These are phyloP conservation scores for Lordiphosa mommai DNA, from an alignment of 1,140 invertebrate species.

Conservation along the genomic window DNA sequence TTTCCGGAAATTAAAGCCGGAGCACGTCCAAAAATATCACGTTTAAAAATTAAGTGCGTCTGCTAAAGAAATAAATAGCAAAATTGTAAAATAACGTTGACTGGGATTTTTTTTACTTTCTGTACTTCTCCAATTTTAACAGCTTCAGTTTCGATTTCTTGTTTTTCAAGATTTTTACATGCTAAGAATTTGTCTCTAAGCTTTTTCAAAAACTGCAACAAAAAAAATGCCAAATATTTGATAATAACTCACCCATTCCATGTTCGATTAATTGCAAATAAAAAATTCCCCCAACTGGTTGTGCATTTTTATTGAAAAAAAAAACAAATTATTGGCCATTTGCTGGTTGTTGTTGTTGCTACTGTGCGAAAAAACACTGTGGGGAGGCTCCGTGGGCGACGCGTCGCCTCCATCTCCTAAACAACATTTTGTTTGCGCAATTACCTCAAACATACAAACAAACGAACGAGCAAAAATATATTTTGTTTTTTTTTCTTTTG, in stretches of 20 bases:
- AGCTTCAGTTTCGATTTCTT: no score
- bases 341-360: constrained; percentile 23
- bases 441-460: constrained; percentile 54
- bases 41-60: no score
- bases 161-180: no score
- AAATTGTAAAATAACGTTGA: no score
- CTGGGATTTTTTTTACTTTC: no score
- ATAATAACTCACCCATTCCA: constrained; percentile 1
- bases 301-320: constrained; percentile 8
- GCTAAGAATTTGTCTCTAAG: no score
- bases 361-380: constrained; percentile 37
- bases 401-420: background rate
- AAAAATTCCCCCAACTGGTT: constrained; percentile 1
- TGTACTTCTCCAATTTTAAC: no score
- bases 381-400: constrained; percentile 16
- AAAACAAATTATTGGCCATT: constrained; percentile 1
- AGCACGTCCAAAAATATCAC: no score
- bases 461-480: constrained; percentile 17
- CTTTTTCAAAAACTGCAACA: no score
- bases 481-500: constrained; percentile 1
- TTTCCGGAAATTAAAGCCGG: no score
- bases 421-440: constrained; percentile 51
- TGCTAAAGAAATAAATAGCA: no score
- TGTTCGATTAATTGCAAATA: no score
- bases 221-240: background rate